Evolutionary conservation across 2,113 vertebrate species (phyloP).

Genomic region (Nibea albiflora): DNA sequence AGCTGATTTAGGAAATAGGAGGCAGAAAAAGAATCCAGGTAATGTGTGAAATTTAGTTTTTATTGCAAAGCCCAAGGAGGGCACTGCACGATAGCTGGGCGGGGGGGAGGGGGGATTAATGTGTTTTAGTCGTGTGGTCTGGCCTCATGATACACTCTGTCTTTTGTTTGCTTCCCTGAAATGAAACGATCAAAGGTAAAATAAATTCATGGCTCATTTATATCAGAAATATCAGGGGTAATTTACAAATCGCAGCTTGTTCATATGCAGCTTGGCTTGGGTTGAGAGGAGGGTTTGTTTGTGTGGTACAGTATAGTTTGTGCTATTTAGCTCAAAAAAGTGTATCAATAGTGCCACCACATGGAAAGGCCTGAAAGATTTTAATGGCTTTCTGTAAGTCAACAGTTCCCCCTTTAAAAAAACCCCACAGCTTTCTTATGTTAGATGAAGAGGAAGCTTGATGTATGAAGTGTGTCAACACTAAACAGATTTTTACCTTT

Average conservation of each 20-base stretch:
- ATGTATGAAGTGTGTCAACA: not conserved
- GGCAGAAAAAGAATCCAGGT: not conserved
- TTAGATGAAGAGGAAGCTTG: not conserved
- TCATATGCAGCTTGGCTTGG: conserved; percentile 15
- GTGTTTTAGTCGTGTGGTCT: not conserved
- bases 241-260: conserved; percentile 31
- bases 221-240: not conserved
- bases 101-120: not conserved
- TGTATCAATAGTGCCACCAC: conserved; percentile 79
- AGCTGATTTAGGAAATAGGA: not conserved
- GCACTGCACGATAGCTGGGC: not conserved
- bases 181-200: conserved; percentile 12
- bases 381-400: conserved; percentile 21
- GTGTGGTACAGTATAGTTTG: conserved; percentile 17
- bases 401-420: not conserved
- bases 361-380: conserved; percentile 61
- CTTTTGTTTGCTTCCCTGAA: not conserved
- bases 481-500: not conserved
- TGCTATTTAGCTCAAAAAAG: conserved; percentile 54
- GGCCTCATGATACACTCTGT: conserved; percentile 7
- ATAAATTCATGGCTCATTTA: conserved; percentile 22
- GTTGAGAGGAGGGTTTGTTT: conserved; percentile 9
- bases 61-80: not conserved
- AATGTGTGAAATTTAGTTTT: conserved; percentile 4
- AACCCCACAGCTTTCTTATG: not conserved